Evolutionary conservation across 2,113 vertebrate species (phyloP).

Genomic region (Nothoprocta perdicaria): DNA sequence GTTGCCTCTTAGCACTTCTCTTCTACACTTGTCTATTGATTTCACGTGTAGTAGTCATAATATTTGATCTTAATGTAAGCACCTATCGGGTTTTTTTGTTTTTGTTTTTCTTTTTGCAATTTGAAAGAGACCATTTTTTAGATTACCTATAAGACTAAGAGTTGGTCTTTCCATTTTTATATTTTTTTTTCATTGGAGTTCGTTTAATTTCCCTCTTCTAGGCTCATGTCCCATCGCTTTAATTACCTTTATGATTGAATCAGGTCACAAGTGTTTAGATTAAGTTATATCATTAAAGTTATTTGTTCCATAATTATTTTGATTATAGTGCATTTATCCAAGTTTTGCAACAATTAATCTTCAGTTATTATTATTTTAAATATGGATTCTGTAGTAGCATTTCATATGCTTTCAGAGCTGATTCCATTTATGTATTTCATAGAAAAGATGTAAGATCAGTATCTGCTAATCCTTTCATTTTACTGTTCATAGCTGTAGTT

Average conservation of each 20-base stretch:
- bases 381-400: not conserved
- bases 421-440: not conserved
- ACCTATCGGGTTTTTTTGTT: not conserved
- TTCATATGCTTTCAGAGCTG: not conserved
- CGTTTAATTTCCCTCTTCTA: not conserved
- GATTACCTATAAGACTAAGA: not conserved
- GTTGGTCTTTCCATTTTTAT: not conserved
- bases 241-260: not conserved
- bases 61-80: not conserved
- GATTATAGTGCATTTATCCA: not conserved
- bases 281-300: not conserved
- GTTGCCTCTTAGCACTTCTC: not conserved
- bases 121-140: not conserved
- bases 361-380: not conserved
- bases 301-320: not conserved
- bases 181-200: not conserved
- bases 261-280: not conserved
- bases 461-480: not conserved
- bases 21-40: not conserved
- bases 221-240: not conserved
- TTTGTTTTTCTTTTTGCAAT: not conserved
- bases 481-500: not conserved
- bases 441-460: not conserved
- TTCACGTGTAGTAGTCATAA: not conserved
- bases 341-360: constrained; percentile 7